Evolutionary conservation across 2,113 vertebrate genomes (phyloP).

Genomic region (Rhadina sibilatrix): DNA sequence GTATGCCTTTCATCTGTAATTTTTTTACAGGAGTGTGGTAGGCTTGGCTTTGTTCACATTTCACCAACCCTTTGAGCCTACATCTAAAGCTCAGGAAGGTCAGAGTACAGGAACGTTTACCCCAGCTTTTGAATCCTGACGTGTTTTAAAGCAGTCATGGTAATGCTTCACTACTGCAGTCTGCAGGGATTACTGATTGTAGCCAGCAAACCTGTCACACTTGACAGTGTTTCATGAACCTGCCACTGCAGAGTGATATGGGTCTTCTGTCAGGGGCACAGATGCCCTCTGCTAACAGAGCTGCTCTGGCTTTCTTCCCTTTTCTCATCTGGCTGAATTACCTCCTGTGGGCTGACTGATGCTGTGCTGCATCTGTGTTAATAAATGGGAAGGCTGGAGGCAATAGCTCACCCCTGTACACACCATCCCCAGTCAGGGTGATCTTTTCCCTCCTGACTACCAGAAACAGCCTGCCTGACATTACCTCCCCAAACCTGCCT

Average conservation of each 20-base stretch:
- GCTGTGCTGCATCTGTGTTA: neutral
- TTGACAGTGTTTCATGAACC: neutral
- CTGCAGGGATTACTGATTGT: slow-evolving; percentile 22
- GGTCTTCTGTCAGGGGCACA: neutral
- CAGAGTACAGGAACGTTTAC: neutral
- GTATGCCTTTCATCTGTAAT: neutral
- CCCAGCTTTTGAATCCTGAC: neutral
- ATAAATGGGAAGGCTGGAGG: neutral
- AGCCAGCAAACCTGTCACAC: neutral
- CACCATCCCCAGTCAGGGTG: neutral
- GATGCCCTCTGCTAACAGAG: neutral
- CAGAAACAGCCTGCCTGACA: neutral
- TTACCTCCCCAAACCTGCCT: neutral
- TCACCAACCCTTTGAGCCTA: neutral
- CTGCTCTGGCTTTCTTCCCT: neutral
- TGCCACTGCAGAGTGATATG: neutral
- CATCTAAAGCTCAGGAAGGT: neutral
- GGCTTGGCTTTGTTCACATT: neutral
- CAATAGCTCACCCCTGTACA: neutral
- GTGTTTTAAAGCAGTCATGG: neutral
- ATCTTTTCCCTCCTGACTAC: neutral
- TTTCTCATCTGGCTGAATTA: neutral
- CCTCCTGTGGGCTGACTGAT: fast-evolving
- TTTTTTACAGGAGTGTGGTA: neutral
- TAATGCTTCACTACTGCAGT: slow-evolving; percentile 21